phyloP scores from a whole-genome alignment of 2,888 invertebrate species.

The Apotomis turbidana region DNA sequence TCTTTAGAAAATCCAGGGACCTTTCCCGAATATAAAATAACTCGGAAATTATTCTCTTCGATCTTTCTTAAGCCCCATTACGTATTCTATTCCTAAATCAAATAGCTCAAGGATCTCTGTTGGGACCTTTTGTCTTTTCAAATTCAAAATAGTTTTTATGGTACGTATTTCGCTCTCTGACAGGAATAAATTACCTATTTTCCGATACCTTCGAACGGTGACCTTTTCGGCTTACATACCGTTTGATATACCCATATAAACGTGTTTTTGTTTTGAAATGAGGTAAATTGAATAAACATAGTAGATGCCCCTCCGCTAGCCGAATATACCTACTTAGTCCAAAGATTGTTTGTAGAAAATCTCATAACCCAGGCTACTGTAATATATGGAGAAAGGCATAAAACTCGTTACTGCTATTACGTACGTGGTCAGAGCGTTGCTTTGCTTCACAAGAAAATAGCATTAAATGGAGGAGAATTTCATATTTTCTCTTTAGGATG shows the following conservation, averaged over 20 bases:
- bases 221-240: not conserved
- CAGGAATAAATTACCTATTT: conserved; percentile 26
- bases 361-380: conserved; percentile 2
- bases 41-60: conserved; percentile 38
- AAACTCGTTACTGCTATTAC: conserved; percentile 32
- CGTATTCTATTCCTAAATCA: conserved; percentile 38
- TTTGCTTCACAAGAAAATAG: conserved; percentile 22
- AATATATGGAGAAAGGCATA: conserved; percentile 16
- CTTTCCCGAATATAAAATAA: conserved; percentile 38
- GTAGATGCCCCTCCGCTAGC: not conserved
- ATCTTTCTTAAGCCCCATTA: conserved; percentile 38
- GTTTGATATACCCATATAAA: not conserved
- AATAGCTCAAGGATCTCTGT: conserved; percentile 25
- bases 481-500: conserved; percentile 31
- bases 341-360: not conserved
- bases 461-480: conserved; percentile 22
- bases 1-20: conserved; percentile 23
- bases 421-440: conserved; percentile 27
- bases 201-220: not conserved
- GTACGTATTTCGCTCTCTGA: conserved; percentile 14
- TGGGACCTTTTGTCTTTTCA: conserved; percentile 29
- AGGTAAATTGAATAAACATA: not conserved
- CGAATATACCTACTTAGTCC: no score
- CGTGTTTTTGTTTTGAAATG: not conserved
- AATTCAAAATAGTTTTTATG: conserved; percentile 32